Base-by-base conservation (phyloP, 2,888 invertebrate genomes). In the Tipula lateralis region DNA sequence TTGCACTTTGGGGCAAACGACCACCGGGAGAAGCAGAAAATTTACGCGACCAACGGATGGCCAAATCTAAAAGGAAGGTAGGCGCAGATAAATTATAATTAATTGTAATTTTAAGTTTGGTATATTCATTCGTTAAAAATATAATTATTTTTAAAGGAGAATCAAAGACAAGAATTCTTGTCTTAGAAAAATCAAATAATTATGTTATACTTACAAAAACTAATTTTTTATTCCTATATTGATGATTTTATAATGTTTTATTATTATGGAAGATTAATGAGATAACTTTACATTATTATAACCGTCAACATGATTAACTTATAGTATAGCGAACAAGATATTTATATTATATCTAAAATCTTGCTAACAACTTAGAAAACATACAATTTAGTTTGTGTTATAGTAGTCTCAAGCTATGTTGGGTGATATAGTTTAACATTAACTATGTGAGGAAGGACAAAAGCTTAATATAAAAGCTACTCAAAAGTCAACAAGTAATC, bases 1-100 rank as follows among this genome's bases (percentile, higher is more conserved):
- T 95, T 84, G 94, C 95, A 13, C 96, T 97, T 82, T 97, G 97
- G 96, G 96, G 96, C 29, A 95, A 96, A 86, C 91, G 94, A 44
- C 94, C 96, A 6, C 97, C 97, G 0, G 97, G 97, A 0, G 97
- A 97, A 89, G 97, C 97, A 0, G 95, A 96, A 88, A 94, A 95
- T 85, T 93, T 92, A 5, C 91, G 97, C 82, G 97, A 97, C 91
- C 93, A 94, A 86, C 92, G 96, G 83, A 94, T 97, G 91, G 96
- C 96, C 9, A 93, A 94, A 86, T 96, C 96, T 1, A 97, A 97
- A 89, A 91, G 95, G 90, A 97, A 97, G 94, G 97, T 97, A 91
- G 90, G 86, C 1, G 9, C 9, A 66, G 9, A 66, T n/a, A 66
- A 9, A 66, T 66, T 66, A 66, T 19, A 24, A 66, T 66, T 66